Conservation (phyloP, 92 coral and sea anemone species). For the Actinernus sp. region DNA sequence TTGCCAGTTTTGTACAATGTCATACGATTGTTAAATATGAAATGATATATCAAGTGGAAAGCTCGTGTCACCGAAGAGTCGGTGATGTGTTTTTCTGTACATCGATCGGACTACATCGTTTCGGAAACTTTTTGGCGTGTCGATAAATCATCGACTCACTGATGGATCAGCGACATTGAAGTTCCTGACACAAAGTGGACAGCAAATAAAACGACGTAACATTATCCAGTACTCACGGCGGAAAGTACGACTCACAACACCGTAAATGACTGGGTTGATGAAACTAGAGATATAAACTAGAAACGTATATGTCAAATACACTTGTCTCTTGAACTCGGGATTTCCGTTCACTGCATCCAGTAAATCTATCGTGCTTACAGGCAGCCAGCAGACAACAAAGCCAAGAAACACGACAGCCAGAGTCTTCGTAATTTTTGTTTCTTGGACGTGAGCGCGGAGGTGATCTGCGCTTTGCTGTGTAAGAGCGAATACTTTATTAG, state of each 20-base stretch:
- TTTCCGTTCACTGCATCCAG: conserved; percentile 63
- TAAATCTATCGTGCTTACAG: conserved; percentile 64
- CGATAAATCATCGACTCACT: no score
- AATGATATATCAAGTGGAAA: no score
- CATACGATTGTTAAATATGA: no score
- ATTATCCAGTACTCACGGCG: conserved; percentile 49
- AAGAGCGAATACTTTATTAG: conserved; percentile 51
- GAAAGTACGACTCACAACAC: conserved; percentile 55
- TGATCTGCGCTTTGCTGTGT: conserved; percentile 9
- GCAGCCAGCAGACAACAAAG: no score
- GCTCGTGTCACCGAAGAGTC: no score
- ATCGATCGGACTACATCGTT: no score
- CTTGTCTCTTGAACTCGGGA: conserved; percentile 39
- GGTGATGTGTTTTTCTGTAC: no score
- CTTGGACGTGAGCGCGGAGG: conserved; percentile 72
- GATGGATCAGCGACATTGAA: no score
- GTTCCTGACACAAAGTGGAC: no score
- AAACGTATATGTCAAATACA: conserved; percentile 57
- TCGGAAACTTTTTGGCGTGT: no score
- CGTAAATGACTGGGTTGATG: conserved; percentile 73
- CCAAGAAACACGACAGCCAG: conserved; percentile 67
- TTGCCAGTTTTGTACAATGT: no score
- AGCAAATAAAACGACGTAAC: no score
- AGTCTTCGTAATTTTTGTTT: conserved; percentile 76
- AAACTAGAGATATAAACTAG: conserved; percentile 63